Evolutionary conservation across 2,888 invertebrate genomes (phyloP), one percentile per base, ranked within the genome.

Genomic region (Meiosimyza platycephala): DNA sequence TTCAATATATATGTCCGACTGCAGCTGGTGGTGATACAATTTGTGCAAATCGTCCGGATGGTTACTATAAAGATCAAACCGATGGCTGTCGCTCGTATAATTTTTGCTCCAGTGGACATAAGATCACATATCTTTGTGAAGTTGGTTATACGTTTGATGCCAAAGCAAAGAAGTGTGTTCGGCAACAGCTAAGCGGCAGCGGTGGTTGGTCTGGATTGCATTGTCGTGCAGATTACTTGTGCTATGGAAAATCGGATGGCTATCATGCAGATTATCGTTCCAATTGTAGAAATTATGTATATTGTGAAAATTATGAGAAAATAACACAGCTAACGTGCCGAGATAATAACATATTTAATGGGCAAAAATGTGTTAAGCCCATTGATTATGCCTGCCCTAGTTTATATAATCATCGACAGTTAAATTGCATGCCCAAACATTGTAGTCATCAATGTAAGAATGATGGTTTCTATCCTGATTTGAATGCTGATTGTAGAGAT

Each of bases 31-130:
- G 88, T 72, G 89, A 89, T 77, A 84, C 84, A 16, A 88, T 89
- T 47, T 91, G 91, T 80, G 86, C 86, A 73, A 87, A 88, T 3
- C 89, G 89, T 55, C 78, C 87, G 12, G 90, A 91, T 79, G 91
- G 91, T 1, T 89, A 90, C 71, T 90, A 90, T 83, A 88, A 88
- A 7, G 86, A 88, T 73, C 72, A 76, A 6, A 81, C 80, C 33
- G 87, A 89, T 1, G 90, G 90, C 3, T 91, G 91, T 79, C 89
- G 90, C 63, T 89, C 90, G 13, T 91, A 90, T 85, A 90, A 89
- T 84, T 89, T 88, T 78, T 91, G 91, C 83, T 86, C 87, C 22
- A 86, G 85, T 73, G 90, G 90, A 2, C 88, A 89, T 77, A 90
- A 90, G 80, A 89, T 89, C n/a, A 88, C 89, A 28, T 90, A 90